Conservation (phyloP, 2,113 vertebrate species). For the Rallus limicola region DNA sequence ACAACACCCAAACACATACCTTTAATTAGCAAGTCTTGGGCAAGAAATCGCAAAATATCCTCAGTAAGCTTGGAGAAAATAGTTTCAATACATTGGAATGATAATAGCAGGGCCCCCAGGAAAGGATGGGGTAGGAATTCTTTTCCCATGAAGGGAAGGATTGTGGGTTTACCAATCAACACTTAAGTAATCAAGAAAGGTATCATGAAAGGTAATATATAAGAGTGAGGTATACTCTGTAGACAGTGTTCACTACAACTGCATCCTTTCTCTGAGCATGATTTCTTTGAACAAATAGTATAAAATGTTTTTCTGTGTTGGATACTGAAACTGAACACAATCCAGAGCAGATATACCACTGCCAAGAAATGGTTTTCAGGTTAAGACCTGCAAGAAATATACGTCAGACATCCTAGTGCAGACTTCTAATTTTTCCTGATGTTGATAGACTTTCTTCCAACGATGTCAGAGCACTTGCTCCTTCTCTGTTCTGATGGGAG, state of each 20-base stretch:
- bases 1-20: no score
- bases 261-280: neutral
- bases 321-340: neutral
- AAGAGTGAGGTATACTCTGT: no score
- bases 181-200: neutral
- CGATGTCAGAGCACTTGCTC: neutral
- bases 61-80: neutral
- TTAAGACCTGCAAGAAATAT: neutral
- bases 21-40: neutral
- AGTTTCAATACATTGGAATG: neutral
- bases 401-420: neutral
- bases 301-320: neutral
- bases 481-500: neutral
- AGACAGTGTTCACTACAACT: neutral
- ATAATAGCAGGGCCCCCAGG: neutral
- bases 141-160: neutral
- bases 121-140: neutral
- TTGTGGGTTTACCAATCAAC: neutral
- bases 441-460: neutral
- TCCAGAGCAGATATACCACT: neutral
- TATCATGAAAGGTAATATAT: neutral
- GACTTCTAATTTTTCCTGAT: neutral
- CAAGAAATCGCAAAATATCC: neutral
- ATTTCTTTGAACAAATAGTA: neutral
- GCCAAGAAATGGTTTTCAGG: fast-evolving